Percentiles rank a stretch among this genome's conserved stretches.
Evolutionary conservation across 1,140 invertebrate species (phyloP).

Genomic region (Rhizoglyphus robini): DNA sequence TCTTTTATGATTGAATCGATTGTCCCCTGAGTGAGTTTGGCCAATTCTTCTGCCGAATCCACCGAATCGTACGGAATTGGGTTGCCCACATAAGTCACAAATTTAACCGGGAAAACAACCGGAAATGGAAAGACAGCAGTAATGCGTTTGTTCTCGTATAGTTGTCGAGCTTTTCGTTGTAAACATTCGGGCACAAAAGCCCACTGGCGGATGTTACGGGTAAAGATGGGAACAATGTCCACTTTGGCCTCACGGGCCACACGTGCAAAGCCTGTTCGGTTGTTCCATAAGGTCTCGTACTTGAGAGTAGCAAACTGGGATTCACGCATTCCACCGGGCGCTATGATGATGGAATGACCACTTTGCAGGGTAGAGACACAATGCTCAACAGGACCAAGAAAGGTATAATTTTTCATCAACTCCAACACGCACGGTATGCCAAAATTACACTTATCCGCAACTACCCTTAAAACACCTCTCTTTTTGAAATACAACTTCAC

Average conservation of each 20-base stretch:
- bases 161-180: constrained; percentile 29
- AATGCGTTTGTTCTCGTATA: constrained; percentile 65
- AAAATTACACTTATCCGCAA: constrained; percentile 76
- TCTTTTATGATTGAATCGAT: constrained; percentile 58
- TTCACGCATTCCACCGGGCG: constrained; percentile 90
- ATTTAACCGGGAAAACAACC: constrained; percentile 94
- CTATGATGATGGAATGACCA: constrained; percentile 81
- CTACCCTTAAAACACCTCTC: constrained; percentile 67
- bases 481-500: constrained; percentile 65
- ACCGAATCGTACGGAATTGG: too few species aligned
- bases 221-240: too few species aligned
- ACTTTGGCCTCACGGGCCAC: too few species aligned
- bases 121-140: constrained; percentile 86
- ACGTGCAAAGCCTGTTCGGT: too few species aligned
- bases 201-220: constrained; percentile 87
- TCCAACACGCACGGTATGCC: constrained; percentile 40
- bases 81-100: constrained; percentile 69
- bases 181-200: constrained; percentile 47
- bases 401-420: too few species aligned
- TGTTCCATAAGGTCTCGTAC: constrained; percentile 69
- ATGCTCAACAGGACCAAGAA: constrained; percentile 79
- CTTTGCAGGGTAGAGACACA: too few species aligned
- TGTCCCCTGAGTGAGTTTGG: constrained; percentile 50
- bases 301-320: constrained; percentile 46
- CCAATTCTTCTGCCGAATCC: too few species aligned